Evolutionary conservation across 2,113 vertebrate species (phyloP), one percentile per base, ranked within the genome.

Genomic region (Sinosuthora webbiana): DNA sequence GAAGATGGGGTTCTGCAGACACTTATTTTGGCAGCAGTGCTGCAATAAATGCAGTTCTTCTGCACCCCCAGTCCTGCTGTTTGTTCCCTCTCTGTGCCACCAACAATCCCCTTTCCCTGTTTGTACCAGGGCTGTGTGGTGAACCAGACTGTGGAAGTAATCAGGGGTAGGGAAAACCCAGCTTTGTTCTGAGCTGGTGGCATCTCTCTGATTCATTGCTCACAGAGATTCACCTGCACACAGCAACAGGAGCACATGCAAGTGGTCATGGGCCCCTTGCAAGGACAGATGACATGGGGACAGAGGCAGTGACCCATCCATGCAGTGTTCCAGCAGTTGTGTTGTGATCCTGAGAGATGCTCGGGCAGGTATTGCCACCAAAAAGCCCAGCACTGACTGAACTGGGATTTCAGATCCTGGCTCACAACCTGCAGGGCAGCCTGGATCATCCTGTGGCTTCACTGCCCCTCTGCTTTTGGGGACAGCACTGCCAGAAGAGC

Each of bases 211-310:
- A 11, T 53, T 68, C 80, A 4, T 10, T 52, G 42, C 60, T 41
- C 28, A 30, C 41, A 16, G 35, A 57, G 42, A 16, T 83, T 57
- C 55, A 33, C 5, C 2, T 37, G 52, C 63, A 15, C 39, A 14
- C 31, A 69, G 45, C 57, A 52, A 1, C 62, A 79, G 84, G 67
- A 56, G 44, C 68, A 31, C 0, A 0, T 9, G 8, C 11, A 30
- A 67, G 41, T 9, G 84, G 23, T 25, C 25, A 0, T 10, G 3
- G 45, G 47, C 45, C 39, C 27, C 33, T 77, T 28, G 39, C 33
- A 53, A 0, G 55, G 28, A 16, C 59, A 55, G 18, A 3, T 45
- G 14, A 7, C 27, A 2, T 3, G n/a, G 55, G 74, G 23, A 69
- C 55, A 87, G 84, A 17, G 39, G 47, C 84, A 69, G 6, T 78